phyloP scores from a whole-genome alignment of 2,888 invertebrate species.

The Phania funesta region DNA sequence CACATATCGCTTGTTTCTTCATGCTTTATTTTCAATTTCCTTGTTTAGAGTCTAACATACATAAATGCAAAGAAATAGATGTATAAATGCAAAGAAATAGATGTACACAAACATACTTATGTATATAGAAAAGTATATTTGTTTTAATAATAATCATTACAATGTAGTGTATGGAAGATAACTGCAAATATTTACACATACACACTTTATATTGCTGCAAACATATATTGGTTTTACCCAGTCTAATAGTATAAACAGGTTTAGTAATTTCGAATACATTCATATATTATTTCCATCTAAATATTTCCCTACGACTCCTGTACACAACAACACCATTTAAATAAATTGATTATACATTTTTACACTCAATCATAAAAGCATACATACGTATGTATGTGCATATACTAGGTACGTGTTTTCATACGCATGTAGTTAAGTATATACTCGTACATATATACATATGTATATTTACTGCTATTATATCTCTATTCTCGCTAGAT shows the following conservation, averaged over 20 bases:
- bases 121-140: neutral
- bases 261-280: neutral
- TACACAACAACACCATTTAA: conserved; percentile 17
- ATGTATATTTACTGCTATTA: conserved; percentile 5
- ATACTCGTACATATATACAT: neutral
- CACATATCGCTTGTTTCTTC: conserved; percentile 28
- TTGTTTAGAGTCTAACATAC: conserved; percentile 30
- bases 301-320: conserved; percentile 15
- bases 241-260: neutral
- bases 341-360: conserved; percentile 29
- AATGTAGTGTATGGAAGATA: neutral
- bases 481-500: conserved; percentile 21
- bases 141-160: conserved; percentile 40
- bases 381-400: neutral
- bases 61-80: too few relatives aligned
- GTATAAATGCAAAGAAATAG: too few relatives aligned
- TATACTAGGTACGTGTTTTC: neutral
- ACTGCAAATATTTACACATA: neutral
- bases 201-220: neutral
- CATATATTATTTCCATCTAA: neutral
- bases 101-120: neutral
- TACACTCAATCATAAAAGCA: conserved; percentile 36
- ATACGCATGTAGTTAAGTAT: too few relatives aligned
- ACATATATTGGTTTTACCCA: neutral
- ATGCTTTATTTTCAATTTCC: conserved; percentile 56